Evolutionary conservation across 2,113 vertebrate genomes (phyloP), one percentile per base, ranked within the genome.

Genomic region (Acanthisitta chloris): DNA sequence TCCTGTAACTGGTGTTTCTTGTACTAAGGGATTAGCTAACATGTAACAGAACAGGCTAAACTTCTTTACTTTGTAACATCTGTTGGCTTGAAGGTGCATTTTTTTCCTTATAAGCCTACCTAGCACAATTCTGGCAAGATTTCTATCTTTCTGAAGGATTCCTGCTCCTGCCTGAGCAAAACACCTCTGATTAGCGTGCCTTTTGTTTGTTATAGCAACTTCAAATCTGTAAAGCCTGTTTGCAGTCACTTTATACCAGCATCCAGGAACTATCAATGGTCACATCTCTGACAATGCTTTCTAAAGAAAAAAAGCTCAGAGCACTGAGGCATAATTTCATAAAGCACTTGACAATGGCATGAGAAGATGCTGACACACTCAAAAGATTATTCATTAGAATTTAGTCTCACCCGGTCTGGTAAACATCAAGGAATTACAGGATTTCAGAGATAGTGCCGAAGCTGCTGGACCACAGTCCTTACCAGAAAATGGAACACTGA

Each of bases 121-220:
- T 24, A 78, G 17, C 38, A 83, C 71, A 73, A 66, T 25, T 52
- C 72, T 86, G 86, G 88, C 94, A 96, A 66, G 80, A 96, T 95
- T 88, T 62, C 0, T 92, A 87, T 77, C 87, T 87, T 86, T 67
- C 74, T 67, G 57, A 88, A 70, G 36, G 62, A 96, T 90, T 94
- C 76, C 71, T 76, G 49, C 46, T 82, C 78, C 58, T 80, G 87
- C 38, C 90, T 86, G 92, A 86, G 85, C 94, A 92, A 46, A 95
- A 70, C 92, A 88, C 58, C 62, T 80, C 15, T 55, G 33, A 77
- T 69, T 49, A 92, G 59, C 64, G 72, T 46, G 45, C 7, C 40
- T 80, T 52, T 52, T 83, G 38, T 66, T 91, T 90, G 74, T 73
- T 57, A 88, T n/a, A 94, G 62, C 58, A 93, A 86, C 88, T 62